A percentile compares a stretch with the other conserved stretches of the same genome.
Evolutionary conservation across 2,113 vertebrate species (phyloP).

Genomic region (Cnemophilus loriae): DNA sequence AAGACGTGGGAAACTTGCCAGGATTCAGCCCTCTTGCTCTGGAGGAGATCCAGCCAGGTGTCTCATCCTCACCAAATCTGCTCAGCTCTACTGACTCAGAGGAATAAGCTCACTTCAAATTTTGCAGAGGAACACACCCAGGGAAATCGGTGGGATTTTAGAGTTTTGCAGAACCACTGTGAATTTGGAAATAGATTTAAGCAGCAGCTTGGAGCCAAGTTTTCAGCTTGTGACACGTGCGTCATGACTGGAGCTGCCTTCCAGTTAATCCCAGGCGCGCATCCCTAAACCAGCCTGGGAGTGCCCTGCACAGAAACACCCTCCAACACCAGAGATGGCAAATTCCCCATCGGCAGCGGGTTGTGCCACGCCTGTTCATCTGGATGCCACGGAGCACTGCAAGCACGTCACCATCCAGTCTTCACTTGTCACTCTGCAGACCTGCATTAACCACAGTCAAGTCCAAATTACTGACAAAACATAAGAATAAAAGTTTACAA

Average conservation of each 20-base stretch:
- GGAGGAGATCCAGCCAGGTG: not conserved
- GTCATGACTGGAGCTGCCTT: not conserved
- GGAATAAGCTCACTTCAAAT: not conserved
- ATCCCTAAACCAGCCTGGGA: not conserved
- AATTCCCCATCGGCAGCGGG: rapidly evolving
- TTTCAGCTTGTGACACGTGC: not conserved
- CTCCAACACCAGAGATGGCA: not conserved
- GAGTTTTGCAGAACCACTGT: not conserved
- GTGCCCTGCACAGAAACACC: not conserved
- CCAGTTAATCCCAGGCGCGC: not conserved
- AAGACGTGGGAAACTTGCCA: not conserved
- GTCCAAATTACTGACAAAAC: not conserved
- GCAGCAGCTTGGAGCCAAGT: not conserved
- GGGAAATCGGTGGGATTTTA: not conserved
- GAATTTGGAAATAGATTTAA: not conserved
- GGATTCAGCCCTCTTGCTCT: not conserved
- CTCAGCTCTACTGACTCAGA: not conserved
- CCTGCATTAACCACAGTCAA: not conserved
- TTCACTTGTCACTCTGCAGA: not conserved
- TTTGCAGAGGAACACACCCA: not conserved
- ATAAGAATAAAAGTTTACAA: not conserved
- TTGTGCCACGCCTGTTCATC: not conserved
- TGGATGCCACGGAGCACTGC: not conserved
- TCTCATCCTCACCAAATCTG: not conserved
- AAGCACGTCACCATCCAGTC: not conserved